Conservation (phyloP, 2,888 invertebrate genomes). For the Drosophila glabriapex region DNA sequence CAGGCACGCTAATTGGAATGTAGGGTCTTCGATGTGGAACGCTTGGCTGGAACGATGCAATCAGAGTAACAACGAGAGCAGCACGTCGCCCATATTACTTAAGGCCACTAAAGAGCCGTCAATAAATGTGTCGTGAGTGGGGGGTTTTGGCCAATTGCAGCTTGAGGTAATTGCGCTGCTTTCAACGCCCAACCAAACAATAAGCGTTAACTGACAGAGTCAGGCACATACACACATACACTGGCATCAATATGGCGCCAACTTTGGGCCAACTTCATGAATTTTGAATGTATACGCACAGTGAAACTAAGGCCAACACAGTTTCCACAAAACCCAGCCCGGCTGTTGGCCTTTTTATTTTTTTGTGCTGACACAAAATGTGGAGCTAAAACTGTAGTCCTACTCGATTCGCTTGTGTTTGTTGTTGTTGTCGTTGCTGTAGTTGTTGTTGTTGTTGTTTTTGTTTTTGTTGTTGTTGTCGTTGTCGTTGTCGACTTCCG, state of each 20-base stretch:
- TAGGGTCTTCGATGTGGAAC: conserved; percentile 1
- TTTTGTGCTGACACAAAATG: conserved; percentile 69
- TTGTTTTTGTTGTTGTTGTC: conserved; percentile 27
- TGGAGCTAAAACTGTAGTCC: conserved; percentile 44
- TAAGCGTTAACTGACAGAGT: conserved; percentile 50
- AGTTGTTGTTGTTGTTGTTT: conserved; percentile 33
- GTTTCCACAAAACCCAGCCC: conserved; percentile 15
- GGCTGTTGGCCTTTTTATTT: conserved; percentile 22
- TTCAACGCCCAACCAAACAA: conserved; percentile 59
- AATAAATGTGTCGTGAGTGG: conserved; percentile 46
- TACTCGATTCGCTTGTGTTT: conserved; percentile 24
- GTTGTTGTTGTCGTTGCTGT: conserved; percentile 30
- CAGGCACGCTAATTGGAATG: conserved; percentile 39
- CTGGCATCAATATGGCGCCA: conserved; percentile 73
- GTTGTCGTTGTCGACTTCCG: conserved; percentile 63
- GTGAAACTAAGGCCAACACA: conserved; percentile 53
- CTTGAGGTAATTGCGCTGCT: conserved; percentile 58
- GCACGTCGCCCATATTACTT: conserved; percentile 55
- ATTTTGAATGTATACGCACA: conserved; percentile 76
- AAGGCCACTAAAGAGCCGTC: conserved; percentile 55
- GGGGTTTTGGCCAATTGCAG: conserved; percentile 45
- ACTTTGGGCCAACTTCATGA: conserved; percentile 75
- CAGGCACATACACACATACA: not conserved
- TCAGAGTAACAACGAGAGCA: conserved; percentile 8
- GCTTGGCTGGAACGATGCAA: conserved; percentile 4